These are phyloP conservation scores for Selenia dentaria DNA, from an alignment of 2,888 invertebrate genomes.

Conservation along the genomic window DNA sequence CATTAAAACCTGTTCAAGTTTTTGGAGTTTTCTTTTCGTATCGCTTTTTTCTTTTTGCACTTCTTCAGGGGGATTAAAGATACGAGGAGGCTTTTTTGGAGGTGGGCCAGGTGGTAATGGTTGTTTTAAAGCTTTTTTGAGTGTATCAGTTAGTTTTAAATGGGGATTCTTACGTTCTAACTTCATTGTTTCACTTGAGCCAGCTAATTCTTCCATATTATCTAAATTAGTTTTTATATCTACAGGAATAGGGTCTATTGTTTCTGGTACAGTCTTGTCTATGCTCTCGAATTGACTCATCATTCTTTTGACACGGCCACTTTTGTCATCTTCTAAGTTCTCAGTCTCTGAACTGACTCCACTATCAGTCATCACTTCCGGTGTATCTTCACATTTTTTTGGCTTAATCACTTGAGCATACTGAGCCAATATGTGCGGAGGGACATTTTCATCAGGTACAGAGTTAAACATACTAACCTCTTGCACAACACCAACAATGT, in stretches of 20 bases:
- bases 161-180: slow-evolving; percentile 75
- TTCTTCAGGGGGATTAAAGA: slow-evolving; percentile 70
- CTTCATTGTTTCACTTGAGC: slow-evolving; percentile 72
- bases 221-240: slow-evolving; percentile 53
- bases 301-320: slow-evolving; percentile 54
- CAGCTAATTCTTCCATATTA: slow-evolving; percentile 60
- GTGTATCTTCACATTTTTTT: slow-evolving; percentile 59
- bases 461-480: slow-evolving; percentile 46
- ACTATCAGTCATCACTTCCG: slow-evolving; percentile 75
- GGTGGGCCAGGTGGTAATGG: slow-evolving; percentile 89
- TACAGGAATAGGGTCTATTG: slow-evolving; percentile 13
- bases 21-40: slow-evolving; percentile 87
- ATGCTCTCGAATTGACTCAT: slow-evolving; percentile 51
- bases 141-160: slow-evolving; percentile 81
- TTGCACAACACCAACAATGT: slow-evolving; percentile 37
- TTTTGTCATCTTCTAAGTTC: slow-evolving; percentile 71
- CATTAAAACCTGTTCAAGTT: slow-evolving; percentile 85
- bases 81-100: slow-evolving; percentile 90
- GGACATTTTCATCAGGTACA: slow-evolving; percentile 68
- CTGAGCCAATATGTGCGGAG: slow-evolving; percentile 74
- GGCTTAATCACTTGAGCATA: slow-evolving; percentile 75
- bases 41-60: slow-evolving; percentile 67
- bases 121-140: slow-evolving; percentile 87
- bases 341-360: slow-evolving; percentile 81
- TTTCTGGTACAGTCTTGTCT: slow-evolving; percentile 35